Evolutionary conservation across 2,113 vertebrate genomes (phyloP), one percentile per base, ranked within the genome.

Genomic region (Thermophis baileyi): DNA sequence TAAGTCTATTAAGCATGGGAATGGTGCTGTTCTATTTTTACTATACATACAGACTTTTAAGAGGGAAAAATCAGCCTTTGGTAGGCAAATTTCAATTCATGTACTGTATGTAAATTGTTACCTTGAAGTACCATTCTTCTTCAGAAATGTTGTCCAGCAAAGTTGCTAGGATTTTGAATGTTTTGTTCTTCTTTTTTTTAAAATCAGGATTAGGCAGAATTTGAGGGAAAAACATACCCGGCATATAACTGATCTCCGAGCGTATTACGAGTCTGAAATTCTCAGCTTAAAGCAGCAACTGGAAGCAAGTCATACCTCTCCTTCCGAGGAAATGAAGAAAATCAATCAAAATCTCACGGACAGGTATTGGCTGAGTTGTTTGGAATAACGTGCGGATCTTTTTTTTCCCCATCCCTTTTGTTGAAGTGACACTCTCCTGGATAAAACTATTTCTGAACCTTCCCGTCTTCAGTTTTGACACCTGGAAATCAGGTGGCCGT

Each of bases 191-290:
- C 10, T 51, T 14, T 53, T 18, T 93, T 49, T 16, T 51, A 40
- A 50, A 95, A 85, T 53, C 90, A 99, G 99, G 87, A 96, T 99
- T 54, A 98, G 99, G 93, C 98, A 99, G 97, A 99, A 98, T 96
- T 97, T 99, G 97, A 98, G 99, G 94, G 98, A 99, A 91, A 99
- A 99, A 89, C 98, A 99, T 2, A 97, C 98, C 6, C 98, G 99
- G 2, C 99, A 99, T 55, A 93, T 99, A 18, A 98, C 98, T 0
- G 99, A 99, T 69, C 97, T 99, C 14, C 98, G 98, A 69, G 98
- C 98, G 0, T 99, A 99, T 96, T 99, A 99, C 25, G 99, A 99
- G 85, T 97, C 98, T 0, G 99, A 99, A 97, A 99, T 99, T 90
- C 97, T 97, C 47, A 96, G 95, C 92, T 95, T 99, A 51, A 98